Evolutionary conservation across 1,140 invertebrate genomes (phyloP), one percentile per base, ranked within the genome.

Genomic region (Ostrea edulis): DNA sequence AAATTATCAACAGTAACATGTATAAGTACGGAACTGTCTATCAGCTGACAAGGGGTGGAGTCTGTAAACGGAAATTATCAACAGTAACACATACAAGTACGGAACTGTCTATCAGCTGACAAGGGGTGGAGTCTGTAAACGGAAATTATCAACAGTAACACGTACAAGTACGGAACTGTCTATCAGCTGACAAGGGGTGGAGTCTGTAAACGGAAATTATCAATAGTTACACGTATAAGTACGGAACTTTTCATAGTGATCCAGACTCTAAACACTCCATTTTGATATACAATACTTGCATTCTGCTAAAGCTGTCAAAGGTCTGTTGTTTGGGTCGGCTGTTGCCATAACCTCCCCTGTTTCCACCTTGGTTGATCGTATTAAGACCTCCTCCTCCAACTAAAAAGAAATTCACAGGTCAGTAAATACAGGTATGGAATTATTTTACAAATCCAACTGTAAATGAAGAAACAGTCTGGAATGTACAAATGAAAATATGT

Each of bases 321-420:
- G 9, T 68, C 8, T 77, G 68, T 5, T 77, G 68, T 17, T 77
- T 77, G 68, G 68, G 68, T 17, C 68, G 68, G 68, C 25, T 77
- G 68, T 77, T 77, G 25, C 14, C 29, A 25, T 83, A 52, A 0
- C 51, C 82, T 53, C 51, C 82, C 82, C 53, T 55, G n/a, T 25
- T 83, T 11, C 82, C 82, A 22, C 82, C 53, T 4, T n/a, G 54
- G 22, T 14, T 58, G n/a, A 84, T 58, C 3, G 25, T 55, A 58
- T 85, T 62, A 8, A 58, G 25, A 62, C 29, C 62, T 25, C 54
- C 62, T 85, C 44, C 52, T 51, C 55, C 54, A 14, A 54, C 62
- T 51, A 20, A 25, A 84, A 84, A 25, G 35, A 84, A 44, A 44
- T 44, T 44, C 35, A 44, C 35, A 44, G 5, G 35, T 44, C 35